Conservation (phyloP, 2,888 invertebrate species). For the Chymomyza amoena region DNA sequence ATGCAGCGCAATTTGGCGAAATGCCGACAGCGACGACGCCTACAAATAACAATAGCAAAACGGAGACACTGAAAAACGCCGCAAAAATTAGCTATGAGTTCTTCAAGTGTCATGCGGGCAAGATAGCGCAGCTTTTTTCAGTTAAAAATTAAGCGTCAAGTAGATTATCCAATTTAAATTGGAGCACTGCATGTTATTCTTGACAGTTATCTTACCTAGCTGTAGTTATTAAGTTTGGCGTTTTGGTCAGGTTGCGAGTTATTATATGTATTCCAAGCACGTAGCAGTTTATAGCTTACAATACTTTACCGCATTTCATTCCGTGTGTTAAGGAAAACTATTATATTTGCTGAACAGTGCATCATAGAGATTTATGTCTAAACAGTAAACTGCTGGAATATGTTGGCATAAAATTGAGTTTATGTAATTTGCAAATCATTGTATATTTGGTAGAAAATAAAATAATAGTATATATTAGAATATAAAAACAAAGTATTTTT, state of each 20-base stretch:
- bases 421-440: constrained; percentile 25
- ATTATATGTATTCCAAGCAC: constrained; percentile 49
- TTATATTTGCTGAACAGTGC: constrained; percentile 19
- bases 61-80: constrained; percentile 85
- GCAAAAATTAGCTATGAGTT: constrained; percentile 90
- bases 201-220: background rate
- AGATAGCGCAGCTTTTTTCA: constrained; percentile 77
- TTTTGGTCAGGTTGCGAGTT: constrained; percentile 19
- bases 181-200: constrained; percentile 4
- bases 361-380: constrained; percentile 1
- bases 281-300: constrained; percentile 5
- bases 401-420: constrained; percentile 22
- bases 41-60: constrained; percentile 66
- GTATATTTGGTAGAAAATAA: constrained; percentile 47
- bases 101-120: constrained; percentile 82
- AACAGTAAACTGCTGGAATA: background rate
- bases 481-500: background rate
- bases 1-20: constrained; percentile 29
- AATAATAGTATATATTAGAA: constrained; percentile 14
- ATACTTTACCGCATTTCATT: constrained; percentile 61
- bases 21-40: constrained; percentile 11
- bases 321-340: constrained; percentile 38
- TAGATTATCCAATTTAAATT: background rate
- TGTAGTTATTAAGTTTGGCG: constrained; percentile 1
- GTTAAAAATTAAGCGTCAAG: constrained; percentile 73